These are phyloP conservation scores for Heteromurus nitidus DNA, from an alignment of 2,888 invertebrate species.

Conservation along the genomic window DNA sequence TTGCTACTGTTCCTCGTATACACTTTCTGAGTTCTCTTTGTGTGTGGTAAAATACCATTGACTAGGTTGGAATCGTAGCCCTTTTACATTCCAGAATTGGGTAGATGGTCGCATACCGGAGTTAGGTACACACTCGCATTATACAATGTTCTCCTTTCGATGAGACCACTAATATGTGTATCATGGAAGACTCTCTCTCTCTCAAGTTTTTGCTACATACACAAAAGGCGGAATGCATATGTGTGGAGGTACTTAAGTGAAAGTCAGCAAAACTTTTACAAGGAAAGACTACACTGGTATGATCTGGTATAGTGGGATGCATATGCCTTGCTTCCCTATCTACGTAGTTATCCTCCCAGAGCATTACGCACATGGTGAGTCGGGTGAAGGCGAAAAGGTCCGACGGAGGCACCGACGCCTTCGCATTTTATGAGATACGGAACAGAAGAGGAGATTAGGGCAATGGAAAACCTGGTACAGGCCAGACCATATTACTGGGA, in stretches of 20 bases:
- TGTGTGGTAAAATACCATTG: background rate
- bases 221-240: background rate
- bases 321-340: background rate
- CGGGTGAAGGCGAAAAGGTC: slow-evolving; percentile 31
- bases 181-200: too few relatives aligned
- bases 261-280: background rate
- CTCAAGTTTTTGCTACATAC: too few relatives aligned
- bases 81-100: background rate
- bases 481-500: slow-evolving; percentile 38
- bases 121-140: background rate
- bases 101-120: too few relatives aligned
- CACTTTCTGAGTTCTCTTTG: background rate
- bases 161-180: too few relatives aligned
- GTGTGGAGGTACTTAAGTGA: slow-evolving; percentile 6
- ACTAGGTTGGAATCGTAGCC: background rate
- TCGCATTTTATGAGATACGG: slow-evolving; percentile 60
- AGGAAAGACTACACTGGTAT: background rate
- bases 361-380: slow-evolving; percentile 24
- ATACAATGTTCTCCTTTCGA: background rate
- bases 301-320: too few relatives aligned
- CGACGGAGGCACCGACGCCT: slow-evolving; percentile 65
- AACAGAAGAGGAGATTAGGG: slow-evolving; percentile 44
- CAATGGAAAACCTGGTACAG: slow-evolving; percentile 41
- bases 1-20: slow-evolving; percentile 26
- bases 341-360: background rate